Base-by-base conservation (phyloP, 2,113 vertebrate genomes). In the Chaetops frenatus region DNA sequence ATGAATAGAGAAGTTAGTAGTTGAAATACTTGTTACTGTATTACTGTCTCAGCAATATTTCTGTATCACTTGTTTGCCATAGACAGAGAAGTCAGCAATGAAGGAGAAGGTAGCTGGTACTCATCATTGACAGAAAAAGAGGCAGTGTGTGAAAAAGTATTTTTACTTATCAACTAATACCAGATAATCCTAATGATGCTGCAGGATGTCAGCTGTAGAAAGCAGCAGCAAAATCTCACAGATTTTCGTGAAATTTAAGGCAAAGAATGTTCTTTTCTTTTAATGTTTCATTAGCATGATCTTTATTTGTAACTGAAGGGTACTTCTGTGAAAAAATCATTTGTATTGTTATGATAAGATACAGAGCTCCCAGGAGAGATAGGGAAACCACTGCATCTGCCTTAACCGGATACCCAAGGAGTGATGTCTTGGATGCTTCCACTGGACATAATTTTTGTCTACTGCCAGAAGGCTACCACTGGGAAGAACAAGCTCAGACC, bases 401-500 rank as follows among this genome's bases (percentile, higher is more conserved):
- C 53, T 31, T 84, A 48, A 16, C 4, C 40, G 60, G 48, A 16
- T 84, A 47, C 45, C 9, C 1, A 14, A 48, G 47, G 25, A 42
- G 15, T 16, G 44, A 25, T 61, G 11, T 38, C 50, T 66, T 51
- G 3, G 3, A 4, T 83, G 33, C 28, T 31, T 61, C 48, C 19
- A 7, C 6, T 9, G 6, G 16, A 76, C 47, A 6, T 31, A 2
- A 17, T 22, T 71, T 86, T 86, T 70, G 20, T n/a, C 35, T 36
- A 22, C 31, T 60, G 50, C 33, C 0, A 3, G 29, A 29, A 1
- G 1, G 62, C 5, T 2, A 7, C 58, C 44, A 12, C n/a, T 57
- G 65, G 71, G 50, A 73, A 44, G 16, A 66, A 3, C 12, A 69
- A 80, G 36, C 58, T 90, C 48, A 72, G 42, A 51, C 38, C 54